Percentiles rank a stretch among this genome's conserved stretches.
Conservation (phyloP, 2,113 vertebrate species). For the Oncorhynchus gorbuscha region DNA sequence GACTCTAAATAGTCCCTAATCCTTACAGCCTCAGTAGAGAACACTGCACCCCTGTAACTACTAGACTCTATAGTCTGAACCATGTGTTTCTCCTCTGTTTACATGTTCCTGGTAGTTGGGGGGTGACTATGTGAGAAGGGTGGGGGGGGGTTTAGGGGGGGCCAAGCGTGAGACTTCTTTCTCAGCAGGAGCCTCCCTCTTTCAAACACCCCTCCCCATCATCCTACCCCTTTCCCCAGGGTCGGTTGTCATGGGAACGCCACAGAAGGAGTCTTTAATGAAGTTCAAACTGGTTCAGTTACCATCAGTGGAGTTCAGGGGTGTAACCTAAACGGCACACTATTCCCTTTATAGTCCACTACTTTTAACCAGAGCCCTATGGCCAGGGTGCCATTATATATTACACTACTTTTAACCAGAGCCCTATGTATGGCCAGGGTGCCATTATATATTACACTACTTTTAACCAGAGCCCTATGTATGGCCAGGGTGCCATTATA, state of each 20-base stretch:
- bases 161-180: slow-evolving; percentile 37
- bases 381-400: too few species aligned
- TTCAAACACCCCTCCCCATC: neutral
- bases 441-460: too few species aligned
- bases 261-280: too few species aligned
- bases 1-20: too few species aligned
- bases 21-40: neutral
- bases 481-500: too few species aligned
- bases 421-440: too few species aligned
- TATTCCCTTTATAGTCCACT: too few species aligned
- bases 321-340: too few species aligned
- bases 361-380: too few species aligned
- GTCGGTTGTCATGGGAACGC: slow-evolving; percentile 40
- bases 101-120: neutral
- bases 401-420: too few species aligned
- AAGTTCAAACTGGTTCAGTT: neutral
- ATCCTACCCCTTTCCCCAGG: neutral
- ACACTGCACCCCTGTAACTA: neutral
- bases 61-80: neutral
- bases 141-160: too few species aligned
- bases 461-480: too few species aligned
- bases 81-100: slow-evolving; percentile 10
- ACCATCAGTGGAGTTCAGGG: neutral
- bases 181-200: slow-evolving; percentile 17
- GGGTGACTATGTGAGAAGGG: neutral